These are phyloP conservation scores for Melierax canorus DNA, from an alignment of 2,113 vertebrate species.

Conservation along the genomic window DNA sequence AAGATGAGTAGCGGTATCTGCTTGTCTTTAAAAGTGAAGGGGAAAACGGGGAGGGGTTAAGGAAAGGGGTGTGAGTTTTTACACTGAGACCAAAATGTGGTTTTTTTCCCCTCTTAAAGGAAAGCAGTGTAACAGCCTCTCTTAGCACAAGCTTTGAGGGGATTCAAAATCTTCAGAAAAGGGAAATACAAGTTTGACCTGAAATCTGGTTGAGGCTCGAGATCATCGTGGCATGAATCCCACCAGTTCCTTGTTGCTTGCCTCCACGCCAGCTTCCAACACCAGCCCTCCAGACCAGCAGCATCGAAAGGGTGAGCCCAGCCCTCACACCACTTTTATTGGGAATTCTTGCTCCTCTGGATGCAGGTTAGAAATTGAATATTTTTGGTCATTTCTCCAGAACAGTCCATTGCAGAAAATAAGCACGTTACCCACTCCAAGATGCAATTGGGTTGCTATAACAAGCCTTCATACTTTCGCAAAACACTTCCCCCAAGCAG, in stretches of 20 bases:
- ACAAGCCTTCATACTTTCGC: background rate
- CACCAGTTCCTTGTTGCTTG: background rate
- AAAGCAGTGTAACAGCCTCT: background rate
- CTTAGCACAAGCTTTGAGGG: background rate
- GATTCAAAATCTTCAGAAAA: background rate
- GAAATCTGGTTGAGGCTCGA: background rate
- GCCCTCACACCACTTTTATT: accelerated
- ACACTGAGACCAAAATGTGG: background rate
- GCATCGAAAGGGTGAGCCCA: accelerated
- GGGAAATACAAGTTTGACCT: background rate
- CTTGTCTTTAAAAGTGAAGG: too few relatives aligned
- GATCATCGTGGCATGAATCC: background rate
- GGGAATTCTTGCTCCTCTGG: background rate
- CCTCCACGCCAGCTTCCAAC: background rate
- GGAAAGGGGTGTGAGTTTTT: too few relatives aligned
- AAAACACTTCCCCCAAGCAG: background rate
- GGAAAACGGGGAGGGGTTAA: too few relatives aligned
- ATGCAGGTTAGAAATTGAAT: too few relatives aligned
- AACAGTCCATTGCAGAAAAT: background rate
- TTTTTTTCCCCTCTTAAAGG: background rate
- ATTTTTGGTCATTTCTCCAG: background rate
- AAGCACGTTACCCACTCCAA: background rate
- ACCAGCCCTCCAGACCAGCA: background rate
- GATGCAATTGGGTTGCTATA: accelerated
- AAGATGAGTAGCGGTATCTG: too few relatives aligned